Evolutionary conservation across 1,140 invertebrate species (phyloP).

Genomic region (Varroa destructor): DNA sequence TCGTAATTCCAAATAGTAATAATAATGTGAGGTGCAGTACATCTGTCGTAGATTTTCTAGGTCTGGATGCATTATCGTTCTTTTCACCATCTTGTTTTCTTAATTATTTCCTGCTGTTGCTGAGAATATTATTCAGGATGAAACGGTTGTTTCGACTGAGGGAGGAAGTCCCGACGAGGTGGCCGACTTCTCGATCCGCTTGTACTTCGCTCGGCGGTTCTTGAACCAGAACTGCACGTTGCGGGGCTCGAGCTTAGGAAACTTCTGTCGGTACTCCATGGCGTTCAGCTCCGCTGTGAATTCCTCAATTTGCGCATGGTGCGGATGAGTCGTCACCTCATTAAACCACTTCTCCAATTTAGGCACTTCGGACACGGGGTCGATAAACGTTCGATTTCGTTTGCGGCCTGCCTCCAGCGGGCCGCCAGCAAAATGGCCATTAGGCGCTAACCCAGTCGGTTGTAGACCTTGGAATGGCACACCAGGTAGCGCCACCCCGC

Average conservation of each 20-base stretch:
- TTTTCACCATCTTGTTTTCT: too few species aligned
- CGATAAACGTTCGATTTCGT: conserved; percentile 94
- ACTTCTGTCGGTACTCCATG: conserved; percentile 83
- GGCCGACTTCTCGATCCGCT: conserved; percentile 45
- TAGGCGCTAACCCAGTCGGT: conserved; percentile 37
- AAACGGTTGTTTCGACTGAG: not conserved
- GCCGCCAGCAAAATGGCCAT: conserved; percentile 35
- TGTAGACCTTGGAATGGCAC: conserved; percentile 43
- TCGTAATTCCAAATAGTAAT: too few species aligned
- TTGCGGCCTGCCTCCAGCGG: conserved; percentile 67
- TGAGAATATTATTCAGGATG: conserved; percentile 1
- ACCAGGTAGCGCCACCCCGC: conserved; percentile 41
- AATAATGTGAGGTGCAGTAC: too few species aligned
- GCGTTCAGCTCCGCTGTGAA: conserved; percentile 86
- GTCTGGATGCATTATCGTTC: too few species aligned
- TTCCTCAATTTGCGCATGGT: conserved; percentile 86
- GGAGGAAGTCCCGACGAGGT: not conserved
- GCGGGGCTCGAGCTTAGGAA: conserved; percentile 86
- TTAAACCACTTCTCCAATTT: conserved; percentile 90
- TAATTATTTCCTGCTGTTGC: not conserved
- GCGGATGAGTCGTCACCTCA: conserved; percentile 83
- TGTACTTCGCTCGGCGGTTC: conserved; percentile 84
- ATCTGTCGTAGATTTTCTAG: too few species aligned
- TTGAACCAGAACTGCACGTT: conserved; percentile 89
- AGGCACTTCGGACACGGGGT: conserved; percentile 92